Evolutionary conservation across 1,140 invertebrate species (phyloP).

Genomic region (Mercenaria mercenaria): DNA sequence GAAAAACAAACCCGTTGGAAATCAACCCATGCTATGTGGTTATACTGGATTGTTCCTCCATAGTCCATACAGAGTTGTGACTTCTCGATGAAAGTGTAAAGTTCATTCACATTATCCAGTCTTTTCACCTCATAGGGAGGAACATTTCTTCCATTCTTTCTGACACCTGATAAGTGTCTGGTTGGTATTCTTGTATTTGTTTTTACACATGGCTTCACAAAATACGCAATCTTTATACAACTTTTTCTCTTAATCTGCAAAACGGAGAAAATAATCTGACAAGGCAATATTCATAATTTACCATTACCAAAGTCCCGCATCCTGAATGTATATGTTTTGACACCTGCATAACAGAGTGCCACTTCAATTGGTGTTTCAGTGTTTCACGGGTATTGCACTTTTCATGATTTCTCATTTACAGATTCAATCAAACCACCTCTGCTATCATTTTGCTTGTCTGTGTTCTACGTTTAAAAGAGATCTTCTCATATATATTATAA

Average conservation of each 20-base stretch:
- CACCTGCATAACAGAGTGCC: too few relatives aligned
- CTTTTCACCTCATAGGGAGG: background rate
- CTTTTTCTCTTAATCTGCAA: background rate
- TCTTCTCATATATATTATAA: too few relatives aligned
- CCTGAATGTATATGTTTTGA: too few relatives aligned
- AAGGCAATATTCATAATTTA: too few relatives aligned
- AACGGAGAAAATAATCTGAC: background rate
- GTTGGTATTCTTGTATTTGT: background rate
- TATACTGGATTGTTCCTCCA: conserved; percentile 52
- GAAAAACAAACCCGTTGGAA: conserved; percentile 48
- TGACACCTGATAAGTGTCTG: background rate
- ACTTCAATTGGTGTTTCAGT: too few relatives aligned
- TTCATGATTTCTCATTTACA: too few relatives aligned
- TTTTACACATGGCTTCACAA: background rate
- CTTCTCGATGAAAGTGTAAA: conserved; percentile 14
- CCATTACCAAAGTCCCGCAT: too few relatives aligned
- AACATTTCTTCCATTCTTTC: too few relatives aligned
- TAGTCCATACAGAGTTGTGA: conserved; percentile 41
- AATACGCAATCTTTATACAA: conserved; percentile 6
- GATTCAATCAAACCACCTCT: too few relatives aligned
- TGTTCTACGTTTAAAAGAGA: too few relatives aligned
- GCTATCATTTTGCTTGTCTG: too few relatives aligned
- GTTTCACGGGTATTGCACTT: too few relatives aligned
- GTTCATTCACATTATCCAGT: background rate
- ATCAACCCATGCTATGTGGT: conserved; percentile 48